Evolutionary conservation across 2,888 invertebrate species (phyloP).

Genomic region (Adela reaumurella): DNA sequence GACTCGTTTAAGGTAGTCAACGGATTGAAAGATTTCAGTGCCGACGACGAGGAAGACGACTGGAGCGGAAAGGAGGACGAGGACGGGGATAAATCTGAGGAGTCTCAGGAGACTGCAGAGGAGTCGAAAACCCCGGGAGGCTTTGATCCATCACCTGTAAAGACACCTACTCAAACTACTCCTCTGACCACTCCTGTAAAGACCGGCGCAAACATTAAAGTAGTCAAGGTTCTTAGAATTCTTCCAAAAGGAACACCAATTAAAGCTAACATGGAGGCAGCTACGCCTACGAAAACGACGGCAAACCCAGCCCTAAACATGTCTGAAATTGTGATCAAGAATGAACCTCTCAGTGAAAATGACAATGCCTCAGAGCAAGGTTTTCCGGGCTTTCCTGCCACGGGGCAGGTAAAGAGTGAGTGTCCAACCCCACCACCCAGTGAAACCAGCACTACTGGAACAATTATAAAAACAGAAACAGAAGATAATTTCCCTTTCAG

Average conservation of each 20-base stretch:
- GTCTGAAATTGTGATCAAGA: not conserved
- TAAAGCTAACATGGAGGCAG: not conserved
- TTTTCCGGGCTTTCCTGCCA: not conserved
- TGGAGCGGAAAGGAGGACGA: constrained; percentile 28
- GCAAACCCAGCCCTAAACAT: not conserved
- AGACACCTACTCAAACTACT: constrained; percentile 20
- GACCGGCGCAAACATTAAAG: constrained; percentile 27
- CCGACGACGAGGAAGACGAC: constrained; percentile 39
- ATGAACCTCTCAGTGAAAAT: not conserved
- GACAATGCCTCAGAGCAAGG: not conserved
- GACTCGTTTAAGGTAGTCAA: constrained; percentile 45
- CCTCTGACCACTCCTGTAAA: constrained; percentile 11
- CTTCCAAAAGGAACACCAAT: not conserved
- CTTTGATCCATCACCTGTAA: not conserved
- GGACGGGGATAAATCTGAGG: constrained; percentile 2
- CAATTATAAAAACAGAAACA: not conserved
- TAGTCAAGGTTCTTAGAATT: not conserved
- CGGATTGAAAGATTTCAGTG: constrained; percentile 41
- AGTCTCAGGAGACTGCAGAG: not conserved
- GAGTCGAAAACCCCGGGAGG: not conserved
- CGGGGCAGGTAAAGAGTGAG: constrained; percentile 6
- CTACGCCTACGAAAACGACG: not conserved
- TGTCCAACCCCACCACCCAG: constrained; percentile 19
- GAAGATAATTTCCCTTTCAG: not conserved
- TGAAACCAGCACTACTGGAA: not conserved